Base-by-base conservation (phyloP, 2,888 invertebrate genomes). In the Ophraella communa region DNA sequence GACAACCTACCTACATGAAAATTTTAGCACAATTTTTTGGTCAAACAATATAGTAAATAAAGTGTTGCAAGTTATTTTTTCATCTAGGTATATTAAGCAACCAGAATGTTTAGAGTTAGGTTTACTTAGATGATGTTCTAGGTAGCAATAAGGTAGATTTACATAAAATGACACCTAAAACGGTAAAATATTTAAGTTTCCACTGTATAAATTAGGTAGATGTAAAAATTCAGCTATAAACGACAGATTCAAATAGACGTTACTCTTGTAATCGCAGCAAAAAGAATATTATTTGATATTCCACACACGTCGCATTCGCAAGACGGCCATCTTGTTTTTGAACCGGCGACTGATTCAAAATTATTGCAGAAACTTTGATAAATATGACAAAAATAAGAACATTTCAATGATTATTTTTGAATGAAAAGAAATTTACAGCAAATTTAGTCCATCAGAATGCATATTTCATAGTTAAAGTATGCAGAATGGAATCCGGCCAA, bases 281-380 rank as follows among this genome's bases (percentile, higher is more conserved):
- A 14, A 14, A 39, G 7, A 10, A 39, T 27, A 42, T 30, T 24
- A 53, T 59, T 42, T 39, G 23, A 18, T 45, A 57, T 54, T 67
- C 72, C 72, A 75, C 74, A 79, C 79, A 79, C 79, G 79, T 80
- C 78, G 76, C 76, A 74, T 71, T 69, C 62, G 59, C 60, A 44
- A 65, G 77, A 76, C 79, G 67, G 80, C 80, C 80, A 80, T 80
- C 74, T 80, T 80, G 80, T 75, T 72, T 74, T 71, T 59, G 47
- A 72, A 74, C 79, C 78, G 79, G 76, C 72, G 66, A 66, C 51
- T 33, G n/a, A 11, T 20, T 17, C 11, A 30, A 64, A n/a, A 27
- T 66, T 67, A 63, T 62, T 51, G 52, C 67, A 62, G 64, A 68
- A 35, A 59, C 55, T 45, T 55, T 64, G 60, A 47, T 52, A 64